phyloP scores from a whole-genome alignment of 2,797 vertebrate genomes.

The Cossypha polioptera region DNA sequence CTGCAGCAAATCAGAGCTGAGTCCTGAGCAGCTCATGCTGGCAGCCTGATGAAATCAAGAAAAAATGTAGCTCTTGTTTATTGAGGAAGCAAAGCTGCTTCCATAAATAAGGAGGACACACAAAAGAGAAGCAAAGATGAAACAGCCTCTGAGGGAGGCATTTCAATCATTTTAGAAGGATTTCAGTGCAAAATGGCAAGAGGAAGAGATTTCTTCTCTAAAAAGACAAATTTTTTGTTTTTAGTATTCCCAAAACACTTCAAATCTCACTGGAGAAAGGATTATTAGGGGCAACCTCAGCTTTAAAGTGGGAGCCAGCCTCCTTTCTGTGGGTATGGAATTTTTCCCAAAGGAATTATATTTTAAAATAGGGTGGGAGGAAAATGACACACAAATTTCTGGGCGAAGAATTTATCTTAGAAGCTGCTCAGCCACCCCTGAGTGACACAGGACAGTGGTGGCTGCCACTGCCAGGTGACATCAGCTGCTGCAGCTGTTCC shows the following conservation, averaged over 20 bases:
- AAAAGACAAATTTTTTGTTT: not conserved
- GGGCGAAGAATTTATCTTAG: not conserved
- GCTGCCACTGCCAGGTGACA: not conserved
- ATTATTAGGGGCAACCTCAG: not conserved
- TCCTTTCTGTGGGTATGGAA: not conserved
- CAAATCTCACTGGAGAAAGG: not conserved
- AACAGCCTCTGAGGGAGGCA: not conserved
- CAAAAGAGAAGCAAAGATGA: constrained; percentile 3
- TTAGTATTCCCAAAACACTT: not conserved
- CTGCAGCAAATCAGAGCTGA: not conserved
- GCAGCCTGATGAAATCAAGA: constrained; percentile 9
- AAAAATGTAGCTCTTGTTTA: constrained; percentile 16
- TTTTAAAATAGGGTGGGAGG: not conserved
- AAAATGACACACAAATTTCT: not conserved
- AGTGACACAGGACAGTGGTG: not conserved
- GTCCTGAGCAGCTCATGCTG: not conserved
- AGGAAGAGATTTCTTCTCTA: not conserved
- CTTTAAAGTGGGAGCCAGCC: not conserved
- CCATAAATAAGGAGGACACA: constrained; percentile 28
- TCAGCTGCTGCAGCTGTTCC: not conserved
- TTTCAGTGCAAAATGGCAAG: not conserved
- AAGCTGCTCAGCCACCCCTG: not conserved
- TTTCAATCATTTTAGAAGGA: not conserved
- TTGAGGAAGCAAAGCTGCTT: constrained; percentile 28
- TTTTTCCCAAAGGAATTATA: not conserved